Evolutionary conservation across 1,140 invertebrate species (phyloP), one percentile per base, ranked within the genome.

Genomic region (Solenopsis fugax): DNA sequence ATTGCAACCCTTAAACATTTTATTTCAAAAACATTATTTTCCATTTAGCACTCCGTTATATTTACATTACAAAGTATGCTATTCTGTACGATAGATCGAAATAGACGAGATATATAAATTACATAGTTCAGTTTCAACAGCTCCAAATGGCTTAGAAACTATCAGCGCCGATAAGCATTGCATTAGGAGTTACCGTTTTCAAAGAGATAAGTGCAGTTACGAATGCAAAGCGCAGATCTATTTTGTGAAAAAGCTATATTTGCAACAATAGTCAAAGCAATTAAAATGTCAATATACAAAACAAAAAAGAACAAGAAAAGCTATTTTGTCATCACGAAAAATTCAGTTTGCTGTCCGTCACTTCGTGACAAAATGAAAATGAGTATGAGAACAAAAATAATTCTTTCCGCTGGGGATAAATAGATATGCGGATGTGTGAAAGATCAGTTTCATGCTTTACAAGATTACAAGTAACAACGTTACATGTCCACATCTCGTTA

Each of bases 181-280:
- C 50, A 71, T 45, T 81, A 69, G 64, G 69, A 69, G 34, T 56
- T 81, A 41, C n/a, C 24, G 24, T 16, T 54, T 81, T 69, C 56
- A 69, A 81, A 81, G 64, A 69, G 64, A 69, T 81, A 81, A 81
- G 34, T 69, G n/a, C 50, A 56, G 16, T 6, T 24, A 50, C 50
- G 48, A 21, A 69, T 16, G 48, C n/a, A 6, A 45, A 48, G 75
- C 24, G 41, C 34, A 29, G 64, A 69, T 69, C 34, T 69, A 21
- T 81, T 81, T 71, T 65, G 76, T 52, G 13, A 16, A 71, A 56
- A 56, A 81, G 60, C 45, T 80, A 80, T 80, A n/a, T 29, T 52
- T 65, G 37, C 18, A 50, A 67, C 37, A 2, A 7, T 10, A 56
- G 34, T 13, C 64, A 67, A n/a, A 56, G 34, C 34, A 56, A 41